A percentile compares a stretch with the other conserved stretches of the same genome.
These are phyloP conservation scores for Philonicus albiceps DNA, from an alignment of 2,888 invertebrate species.

Conservation along the genomic window DNA sequence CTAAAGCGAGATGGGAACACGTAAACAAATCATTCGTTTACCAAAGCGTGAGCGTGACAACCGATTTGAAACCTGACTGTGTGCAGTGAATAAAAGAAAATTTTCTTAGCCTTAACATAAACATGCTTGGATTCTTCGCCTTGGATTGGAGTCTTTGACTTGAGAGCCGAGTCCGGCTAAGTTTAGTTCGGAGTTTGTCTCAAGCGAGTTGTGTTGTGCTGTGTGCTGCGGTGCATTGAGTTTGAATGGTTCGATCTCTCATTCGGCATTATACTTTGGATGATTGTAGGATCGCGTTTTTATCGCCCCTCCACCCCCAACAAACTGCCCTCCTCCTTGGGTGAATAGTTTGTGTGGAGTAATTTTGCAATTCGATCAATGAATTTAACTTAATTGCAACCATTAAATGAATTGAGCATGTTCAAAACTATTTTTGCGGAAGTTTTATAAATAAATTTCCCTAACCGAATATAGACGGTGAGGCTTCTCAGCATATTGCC, in stretches of 20 bases:
- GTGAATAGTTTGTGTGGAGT: not conserved
- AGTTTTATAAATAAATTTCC: constrained; percentile 28
- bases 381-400: constrained; percentile 33
- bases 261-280: not conserved
- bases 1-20: not conserved
- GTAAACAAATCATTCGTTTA: constrained; percentile 8
- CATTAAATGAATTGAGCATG: not conserved
- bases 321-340: not conserved
- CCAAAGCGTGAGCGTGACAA: not conserved
- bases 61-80: not conserved
- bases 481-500: not conserved
- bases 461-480: constrained; percentile 18
- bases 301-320: not conserved
- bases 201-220: constrained; percentile 13
- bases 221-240: not conserved
- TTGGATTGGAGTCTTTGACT: constrained; percentile 31
- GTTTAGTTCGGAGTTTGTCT: constrained; percentile 19
- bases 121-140: constrained; percentile 17
- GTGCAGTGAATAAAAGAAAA: constrained; percentile 1
- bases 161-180: constrained; percentile 5
- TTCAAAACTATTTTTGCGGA: constrained; percentile 21
- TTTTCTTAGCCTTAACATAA: constrained; percentile 32
- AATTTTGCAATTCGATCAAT: constrained; percentile 43
- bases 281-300: not conserved
- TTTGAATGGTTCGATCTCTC: not conserved